Conservation (phyloP, 2,113 vertebrate species). For the Falco punctatus region DNA sequence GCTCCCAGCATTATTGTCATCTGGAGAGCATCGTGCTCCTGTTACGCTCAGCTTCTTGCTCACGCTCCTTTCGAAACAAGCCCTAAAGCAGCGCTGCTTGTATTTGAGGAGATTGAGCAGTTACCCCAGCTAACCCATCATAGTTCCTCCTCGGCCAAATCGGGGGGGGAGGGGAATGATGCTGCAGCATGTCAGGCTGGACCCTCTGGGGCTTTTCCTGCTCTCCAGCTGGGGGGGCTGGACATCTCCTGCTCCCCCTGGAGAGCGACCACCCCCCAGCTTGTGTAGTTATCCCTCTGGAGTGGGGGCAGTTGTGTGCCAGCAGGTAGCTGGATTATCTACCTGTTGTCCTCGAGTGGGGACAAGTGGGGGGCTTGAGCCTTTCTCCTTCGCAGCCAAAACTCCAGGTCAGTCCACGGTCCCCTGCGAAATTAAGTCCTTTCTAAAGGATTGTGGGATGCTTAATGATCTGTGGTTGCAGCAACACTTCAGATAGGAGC, state of each 20-base stretch:
- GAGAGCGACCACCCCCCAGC: no score
- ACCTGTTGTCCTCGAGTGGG: neutral
- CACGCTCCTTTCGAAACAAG: neutral
- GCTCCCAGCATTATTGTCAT: neutral
- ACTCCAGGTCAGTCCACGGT: accelerated
- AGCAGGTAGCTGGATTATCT: neutral
- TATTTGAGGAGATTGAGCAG: neutral
- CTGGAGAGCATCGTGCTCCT: neutral
- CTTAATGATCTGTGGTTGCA: neutral
- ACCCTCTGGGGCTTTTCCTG: neutral
- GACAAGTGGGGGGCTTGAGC: neutral
- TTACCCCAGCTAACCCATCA: accelerated
- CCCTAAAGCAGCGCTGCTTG: neutral
- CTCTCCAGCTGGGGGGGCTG: neutral
- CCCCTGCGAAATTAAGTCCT: neutral
- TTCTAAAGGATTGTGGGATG: neutral
- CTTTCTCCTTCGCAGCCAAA: neutral
- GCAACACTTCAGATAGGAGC: neutral
- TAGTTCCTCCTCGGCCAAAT: neutral
- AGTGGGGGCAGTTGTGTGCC: accelerated
- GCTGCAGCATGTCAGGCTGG: neutral
- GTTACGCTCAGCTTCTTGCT: neutral
- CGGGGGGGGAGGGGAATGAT: neutral
- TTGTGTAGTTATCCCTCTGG: neutral
- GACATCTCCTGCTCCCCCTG: neutral